Evolutionary conservation across 53 echinoderm and acorn worm genomes (phyloP), one percentile per base, ranked within the genome.

Genomic region (Glandiceps talaboti): DNA sequence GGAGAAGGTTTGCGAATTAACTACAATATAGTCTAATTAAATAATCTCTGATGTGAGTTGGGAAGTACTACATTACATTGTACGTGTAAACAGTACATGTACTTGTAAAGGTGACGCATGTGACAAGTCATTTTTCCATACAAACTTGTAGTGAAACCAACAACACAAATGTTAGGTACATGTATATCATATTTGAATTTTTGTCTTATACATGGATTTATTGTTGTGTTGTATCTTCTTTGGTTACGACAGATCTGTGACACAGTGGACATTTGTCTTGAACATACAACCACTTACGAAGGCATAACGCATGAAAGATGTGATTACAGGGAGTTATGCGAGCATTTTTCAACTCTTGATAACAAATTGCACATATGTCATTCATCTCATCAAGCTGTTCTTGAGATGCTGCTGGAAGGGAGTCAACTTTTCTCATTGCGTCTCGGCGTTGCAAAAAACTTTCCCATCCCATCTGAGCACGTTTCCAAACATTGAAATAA

Each of bases 281-380:
- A 29, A 99, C 93, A 78, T 94, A 99, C 77, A 99, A 79, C 99
- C 99, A 99, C 78, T 91, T 90, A 6, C 91, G 86, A 73, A 96
- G 81, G 75, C 97, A 96, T 32, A 88, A 74, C 0, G 83, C 87
- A 85, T 99, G 99, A 74, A 99, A 99, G 81, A 83, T 89, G 81
- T 99, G 99, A 28, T 82, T 84, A 88, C 97, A 97, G 1, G 97
- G 97, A 26, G 93, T 93, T 32, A 97, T 85, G 30, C 94, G 74
- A 28, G 94, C 93, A 0, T 81, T 81, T 27, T 74, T 82, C 93
- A 99, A 91, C 75, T 89, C 87, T 84, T 99, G 93, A 33, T 94
- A 99, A 76, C 99, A 99, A 73, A 99, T 99, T 77, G 93, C 89
- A 84, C 99, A 99, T 72, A 99, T 86, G 73, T 99, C 99, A 26